Conservation (phyloP, 2,888 invertebrate genomes). For the Operophtera brumata region DNA sequence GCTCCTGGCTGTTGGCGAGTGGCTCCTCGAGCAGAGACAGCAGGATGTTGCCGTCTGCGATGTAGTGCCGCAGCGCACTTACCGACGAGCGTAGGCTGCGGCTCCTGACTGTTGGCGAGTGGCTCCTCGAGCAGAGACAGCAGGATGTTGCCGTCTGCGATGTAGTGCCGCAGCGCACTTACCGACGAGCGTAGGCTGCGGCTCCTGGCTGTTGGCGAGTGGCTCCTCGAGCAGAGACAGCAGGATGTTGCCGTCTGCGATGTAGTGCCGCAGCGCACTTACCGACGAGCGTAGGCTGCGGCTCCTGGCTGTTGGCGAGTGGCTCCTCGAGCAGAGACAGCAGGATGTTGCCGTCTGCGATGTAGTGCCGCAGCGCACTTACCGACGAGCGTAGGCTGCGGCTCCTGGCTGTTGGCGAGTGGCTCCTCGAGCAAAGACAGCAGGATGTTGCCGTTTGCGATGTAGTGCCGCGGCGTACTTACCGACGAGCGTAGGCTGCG, state of each 20-base stretch:
- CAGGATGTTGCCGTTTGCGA: slow-evolving; percentile 93
- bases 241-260: slow-evolving; percentile 93
- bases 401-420: slow-evolving; percentile 94
- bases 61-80: too few relatives aligned
- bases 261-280: too few relatives aligned
- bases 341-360: slow-evolving; percentile 93
- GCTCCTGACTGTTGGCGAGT: slow-evolving; percentile 94
- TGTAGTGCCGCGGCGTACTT: too few relatives aligned
- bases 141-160: slow-evolving; percentile 93
- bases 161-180: too few relatives aligned
- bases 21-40: too few relatives aligned
- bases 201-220: slow-evolving; percentile 94
- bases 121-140: slow-evolving; percentile 95
- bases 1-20: too few relatives aligned
- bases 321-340: slow-evolving; percentile 95
- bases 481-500: slow-evolving; percentile 92
- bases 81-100: slow-evolving; percentile 92
- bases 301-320: slow-evolving; percentile 94
- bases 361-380: too few relatives aligned
- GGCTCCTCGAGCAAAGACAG: slow-evolving; percentile 95
- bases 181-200: slow-evolving; percentile 92
- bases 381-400: slow-evolving; percentile 92
- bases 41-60: too few relatives aligned
- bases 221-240: slow-evolving; percentile 95
- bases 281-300: slow-evolving; percentile 92